Evolutionary conservation across 2,888 invertebrate genomes (phyloP).

Genomic region (Baronia brevicornis): DNA sequence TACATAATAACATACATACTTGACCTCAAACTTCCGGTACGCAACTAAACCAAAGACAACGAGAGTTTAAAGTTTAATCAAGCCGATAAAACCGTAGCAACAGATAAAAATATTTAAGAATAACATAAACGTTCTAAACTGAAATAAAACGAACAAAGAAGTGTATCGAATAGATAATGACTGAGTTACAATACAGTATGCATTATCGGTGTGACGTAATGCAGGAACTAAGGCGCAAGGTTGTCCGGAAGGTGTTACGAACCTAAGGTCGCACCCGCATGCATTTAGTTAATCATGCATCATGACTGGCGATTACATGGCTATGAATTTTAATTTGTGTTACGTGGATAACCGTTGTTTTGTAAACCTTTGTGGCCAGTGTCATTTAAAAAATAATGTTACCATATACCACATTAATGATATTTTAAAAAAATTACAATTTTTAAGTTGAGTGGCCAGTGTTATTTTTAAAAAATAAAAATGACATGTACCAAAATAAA

Average conservation of each 20-base stretch:
- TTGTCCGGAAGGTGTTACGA: constrained; percentile 57
- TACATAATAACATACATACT: no score
- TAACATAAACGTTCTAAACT: constrained; percentile 12
- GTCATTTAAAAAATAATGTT: no score
- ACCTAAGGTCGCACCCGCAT: constrained; percentile 47
- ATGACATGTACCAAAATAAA: no score
- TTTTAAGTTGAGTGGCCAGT: no score
- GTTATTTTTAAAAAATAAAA: no score
- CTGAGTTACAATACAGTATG: constrained; percentile 41
- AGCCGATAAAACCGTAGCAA: no score
- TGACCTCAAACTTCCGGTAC: no score
- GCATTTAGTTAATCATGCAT: constrained; percentile 48
- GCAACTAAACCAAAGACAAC: no score
- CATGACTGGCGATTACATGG: constrained; percentile 25
- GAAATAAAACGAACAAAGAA: constrained; percentile 35
- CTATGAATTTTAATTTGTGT: constrained; percentile 25
- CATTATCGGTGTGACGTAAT: constrained; percentile 66
- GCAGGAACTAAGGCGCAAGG: constrained; percentile 62
- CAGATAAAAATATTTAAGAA: constrained; percentile 7
- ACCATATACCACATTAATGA: no score
- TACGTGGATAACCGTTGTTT: constrained; percentile 21
- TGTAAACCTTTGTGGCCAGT: no score
- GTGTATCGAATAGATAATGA: constrained; percentile 32
- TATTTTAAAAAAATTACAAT: no score
- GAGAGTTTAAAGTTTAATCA: no score